Conservation (phyloP, 2,797 vertebrate species). For the Petrocephalus schoutedeni region DNA sequence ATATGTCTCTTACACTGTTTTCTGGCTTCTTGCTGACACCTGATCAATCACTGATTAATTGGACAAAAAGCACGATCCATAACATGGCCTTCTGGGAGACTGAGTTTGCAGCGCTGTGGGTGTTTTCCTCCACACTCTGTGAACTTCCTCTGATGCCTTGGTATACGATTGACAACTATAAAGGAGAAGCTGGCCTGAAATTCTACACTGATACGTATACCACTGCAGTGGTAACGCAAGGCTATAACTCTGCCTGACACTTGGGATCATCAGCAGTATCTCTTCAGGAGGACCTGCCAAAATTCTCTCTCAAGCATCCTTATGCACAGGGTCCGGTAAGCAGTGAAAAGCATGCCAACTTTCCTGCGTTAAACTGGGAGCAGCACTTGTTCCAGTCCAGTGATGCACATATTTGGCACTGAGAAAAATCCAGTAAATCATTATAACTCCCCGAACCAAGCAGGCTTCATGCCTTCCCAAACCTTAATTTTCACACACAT, state of each 20-base stretch:
- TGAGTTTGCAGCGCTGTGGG: neutral
- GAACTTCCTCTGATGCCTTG: neutral
- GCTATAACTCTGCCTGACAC: neutral
- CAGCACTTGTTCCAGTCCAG: neutral
- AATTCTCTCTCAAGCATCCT: neutral
- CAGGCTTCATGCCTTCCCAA: neutral
- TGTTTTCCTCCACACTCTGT: neutral
- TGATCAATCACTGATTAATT: slow-evolving; percentile 16
- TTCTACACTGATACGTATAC: neutral
- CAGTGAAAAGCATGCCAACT: neutral
- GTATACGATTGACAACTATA: neutral
- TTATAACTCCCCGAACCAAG: slow-evolving; percentile 19
- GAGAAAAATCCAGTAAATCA: slow-evolving; percentile 1
- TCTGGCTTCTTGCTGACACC: neutral
- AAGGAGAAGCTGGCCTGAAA: neutral
- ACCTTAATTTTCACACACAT: slow-evolving; percentile 4
- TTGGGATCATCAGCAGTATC: neutral
- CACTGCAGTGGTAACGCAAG: neutral
- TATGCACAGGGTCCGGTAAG: neutral
- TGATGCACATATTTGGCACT: slow-evolving; percentile 11
- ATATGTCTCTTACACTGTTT: neutral
- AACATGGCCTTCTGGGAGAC: neutral
- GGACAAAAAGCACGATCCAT: neutral
- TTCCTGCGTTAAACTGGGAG: neutral
- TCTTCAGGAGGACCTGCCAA: neutral